Percentiles rank a stretch among this genome's conserved stretches.
These are phyloP conservation scores for Chrysotoxum bicinctum DNA, from an alignment of 2,888 invertebrate species.

Conservation along the genomic window DNA sequence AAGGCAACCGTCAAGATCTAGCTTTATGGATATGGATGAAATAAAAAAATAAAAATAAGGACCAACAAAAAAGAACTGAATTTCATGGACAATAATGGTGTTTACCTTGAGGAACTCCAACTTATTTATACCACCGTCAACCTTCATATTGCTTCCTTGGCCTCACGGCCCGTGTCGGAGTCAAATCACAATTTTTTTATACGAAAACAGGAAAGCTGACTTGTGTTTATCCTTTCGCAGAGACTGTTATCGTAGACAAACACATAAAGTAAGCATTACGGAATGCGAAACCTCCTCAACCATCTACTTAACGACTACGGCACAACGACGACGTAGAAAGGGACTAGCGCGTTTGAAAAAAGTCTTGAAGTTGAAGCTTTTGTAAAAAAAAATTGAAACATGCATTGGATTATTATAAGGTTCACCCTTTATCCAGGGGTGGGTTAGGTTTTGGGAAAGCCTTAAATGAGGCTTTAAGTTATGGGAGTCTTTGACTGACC, in stretches of 20 bases:
- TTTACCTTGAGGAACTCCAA: conserved; percentile 65
- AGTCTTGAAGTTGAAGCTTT: neutral
- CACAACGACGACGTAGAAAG: neutral
- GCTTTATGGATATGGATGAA: neutral
- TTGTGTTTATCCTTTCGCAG: conserved; percentile 69
- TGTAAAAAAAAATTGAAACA: conserved; percentile 35
- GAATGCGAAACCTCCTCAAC: conserved; percentile 58
- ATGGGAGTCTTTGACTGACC: neutral
- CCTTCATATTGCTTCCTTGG: conserved; percentile 1
- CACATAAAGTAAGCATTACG: conserved; percentile 68
- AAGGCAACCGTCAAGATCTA: conserved; percentile 28
- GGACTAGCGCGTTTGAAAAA: conserved; percentile 30
- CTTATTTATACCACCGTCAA: neutral
- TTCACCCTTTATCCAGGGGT: conserved; percentile 16
- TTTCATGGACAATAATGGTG: conserved; percentile 68
- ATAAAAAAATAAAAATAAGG: conserved; percentile 1
- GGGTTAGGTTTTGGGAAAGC: neutral
- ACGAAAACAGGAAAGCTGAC: conserved; percentile 49
- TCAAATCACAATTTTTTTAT: conserved; percentile 63
- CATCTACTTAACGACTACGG: conserved; percentile 44
- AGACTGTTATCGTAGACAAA: conserved; percentile 71
- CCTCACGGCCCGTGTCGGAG: conserved; percentile 20
- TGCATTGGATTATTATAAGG: conserved; percentile 40
- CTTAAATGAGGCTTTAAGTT: neutral
- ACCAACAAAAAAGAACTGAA: conserved; percentile 1